A percentile compares a stretch with the other conserved stretches of the same genome.
These are phyloP conservation scores for Microplitis manilae DNA, from an alignment of 2,888 invertebrate species.

Conservation along the genomic window DNA sequence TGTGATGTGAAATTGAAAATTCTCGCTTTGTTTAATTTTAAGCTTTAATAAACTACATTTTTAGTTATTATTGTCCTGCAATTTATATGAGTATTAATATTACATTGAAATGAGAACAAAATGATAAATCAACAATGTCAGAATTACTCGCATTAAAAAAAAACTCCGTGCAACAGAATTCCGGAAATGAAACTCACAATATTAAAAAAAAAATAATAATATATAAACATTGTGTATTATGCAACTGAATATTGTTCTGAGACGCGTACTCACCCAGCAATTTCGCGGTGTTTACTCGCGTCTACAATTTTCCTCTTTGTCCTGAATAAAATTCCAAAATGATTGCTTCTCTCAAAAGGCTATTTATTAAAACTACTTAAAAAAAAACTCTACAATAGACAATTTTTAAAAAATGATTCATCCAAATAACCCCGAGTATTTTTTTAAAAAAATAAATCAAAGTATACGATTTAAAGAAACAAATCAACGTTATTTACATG, in stretches of 20 bases:
- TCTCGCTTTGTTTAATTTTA: background rate
- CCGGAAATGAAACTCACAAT: background rate
- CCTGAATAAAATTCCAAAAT: background rate
- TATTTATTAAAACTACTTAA: background rate
- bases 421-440: background rate
- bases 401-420: background rate
- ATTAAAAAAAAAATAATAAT: background rate
- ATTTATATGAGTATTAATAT: background rate
- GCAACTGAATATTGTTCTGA: background rate
- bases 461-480: background rate
- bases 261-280: background rate
- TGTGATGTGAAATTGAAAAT: background rate
- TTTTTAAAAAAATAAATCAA: background rate
- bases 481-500: background rate
- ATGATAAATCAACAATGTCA: too few relatives aligned
- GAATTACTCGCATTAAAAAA: background rate
- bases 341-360: background rate
- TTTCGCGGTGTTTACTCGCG: conserved; percentile 12
- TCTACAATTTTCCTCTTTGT: background rate
- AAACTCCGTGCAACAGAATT: background rate
- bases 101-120: conserved; percentile 6
- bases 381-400: background rate
- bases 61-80: background rate
- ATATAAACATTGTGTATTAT: background rate
- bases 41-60: background rate